A percentile compares a stretch with the other conserved stretches of the same genome.
Conservation (phyloP, 1,140 invertebrate species). For the Drosophila nasuta region DNA sequence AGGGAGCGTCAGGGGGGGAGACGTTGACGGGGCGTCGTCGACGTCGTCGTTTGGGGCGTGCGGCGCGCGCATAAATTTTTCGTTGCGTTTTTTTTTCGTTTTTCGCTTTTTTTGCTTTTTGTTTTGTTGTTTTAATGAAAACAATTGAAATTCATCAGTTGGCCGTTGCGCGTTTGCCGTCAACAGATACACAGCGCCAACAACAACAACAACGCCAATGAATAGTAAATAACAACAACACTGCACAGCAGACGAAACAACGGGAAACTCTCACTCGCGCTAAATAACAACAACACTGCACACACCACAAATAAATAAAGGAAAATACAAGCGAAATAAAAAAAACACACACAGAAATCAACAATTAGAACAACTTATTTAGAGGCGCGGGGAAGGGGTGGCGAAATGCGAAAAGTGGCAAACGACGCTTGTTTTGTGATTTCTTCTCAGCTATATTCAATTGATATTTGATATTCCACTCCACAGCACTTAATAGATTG, state of each 20-base stretch:
- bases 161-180: constrained; percentile 51
- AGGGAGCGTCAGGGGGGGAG: constrained; percentile 12
- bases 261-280: constrained; percentile 20
- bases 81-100: constrained; percentile 45
- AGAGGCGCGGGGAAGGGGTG: not conserved
- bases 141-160: constrained; percentile 70
- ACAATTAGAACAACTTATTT: constrained; percentile 13
- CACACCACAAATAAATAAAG: no score
- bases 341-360: constrained; percentile 1
- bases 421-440: constrained; percentile 25
- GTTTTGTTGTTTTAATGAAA: constrained; percentile 48
- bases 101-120: no score
- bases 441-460: constrained; percentile 47
- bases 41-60: constrained; percentile 17
- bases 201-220: constrained; percentile 34
- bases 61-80: constrained; percentile 35
- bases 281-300: not conserved
- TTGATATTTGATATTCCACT: constrained; percentile 48
- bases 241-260: constrained; percentile 1
- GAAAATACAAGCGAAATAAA: not conserved
- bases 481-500: constrained; percentile 45
- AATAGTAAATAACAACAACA: constrained; percentile 13
- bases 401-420: constrained; percentile 22
- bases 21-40: constrained; percentile 22
- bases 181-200: constrained; percentile 58